Base-by-base conservation (phyloP, 2,113 vertebrate species). In the Poecile atricapillus region DNA sequence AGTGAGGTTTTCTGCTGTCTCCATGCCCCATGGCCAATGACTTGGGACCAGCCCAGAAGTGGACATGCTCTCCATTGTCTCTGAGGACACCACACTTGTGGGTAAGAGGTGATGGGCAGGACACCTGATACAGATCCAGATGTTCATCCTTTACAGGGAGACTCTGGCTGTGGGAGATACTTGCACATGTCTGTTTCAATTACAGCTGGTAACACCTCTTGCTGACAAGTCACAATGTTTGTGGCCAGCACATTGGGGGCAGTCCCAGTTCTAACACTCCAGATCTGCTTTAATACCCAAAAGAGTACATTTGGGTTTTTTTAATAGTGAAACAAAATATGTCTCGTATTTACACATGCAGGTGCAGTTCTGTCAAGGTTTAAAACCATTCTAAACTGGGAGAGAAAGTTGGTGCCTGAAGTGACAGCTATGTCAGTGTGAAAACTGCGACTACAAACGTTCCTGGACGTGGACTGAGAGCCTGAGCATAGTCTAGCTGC, bases 1-100 rank as follows among this genome's bases (percentile, higher is more conserved):
- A 82, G 23, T 5, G 24, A 77, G 24, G 39, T 35, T 87, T 92
- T 65, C 46, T 84, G 37, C 44, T 68, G 19, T 69, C 6, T 31
- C 16, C 5, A 5, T 55, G 39, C 5, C 18, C 24, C 1, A 3
- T 1, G 8, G 69, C 28, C 3, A 3, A 25, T 49, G 43, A 24
- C 39, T 18, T 1, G 2, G 33, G 56, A 16, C 5, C n/a, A 84
- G 28, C n/a, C 53, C 4, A 11, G 50, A 44, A 35, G 12, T 43
- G 19, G 28, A 44, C 4, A 3, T 1, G 17, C 13, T 74, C 27
- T 83, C 37, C 28, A 3, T 30, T 64, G 17, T 31, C 10, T 69
- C 68, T 62, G 46, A 81, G 43, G 59, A 52, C 56, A 63, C 23
- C 39, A 39, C 39, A 39, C 39, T 39, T 0, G 2, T 25, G 20